Percentiles rank a stretch among this genome's conserved stretches.
These are phyloP conservation scores for Lamellibrachia luymesi DNA, from an alignment of 1,140 invertebrate species.

Conservation along the genomic window DNA sequence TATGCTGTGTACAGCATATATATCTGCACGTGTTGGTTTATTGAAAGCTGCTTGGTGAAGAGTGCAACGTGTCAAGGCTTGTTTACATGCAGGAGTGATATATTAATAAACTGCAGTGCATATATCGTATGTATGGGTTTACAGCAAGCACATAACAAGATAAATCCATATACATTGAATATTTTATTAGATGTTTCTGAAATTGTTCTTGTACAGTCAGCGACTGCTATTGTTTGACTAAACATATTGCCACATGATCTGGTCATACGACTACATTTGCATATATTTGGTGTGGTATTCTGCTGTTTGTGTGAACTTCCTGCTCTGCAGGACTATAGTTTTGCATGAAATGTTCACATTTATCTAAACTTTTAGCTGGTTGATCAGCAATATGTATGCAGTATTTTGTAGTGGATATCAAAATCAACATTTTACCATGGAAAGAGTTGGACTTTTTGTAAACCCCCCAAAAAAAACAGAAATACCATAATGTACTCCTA, in stretches of 20 bases:
- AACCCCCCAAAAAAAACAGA: not conserved
- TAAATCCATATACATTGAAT: not conserved
- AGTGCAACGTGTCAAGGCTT: too few species aligned
- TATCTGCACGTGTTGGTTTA: not conserved
- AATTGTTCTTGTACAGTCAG: not conserved
- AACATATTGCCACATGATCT: too few species aligned
- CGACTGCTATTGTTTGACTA: too few species aligned
- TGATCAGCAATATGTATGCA: not conserved
- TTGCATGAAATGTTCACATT: too few species aligned
- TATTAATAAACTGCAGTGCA: too few species aligned
- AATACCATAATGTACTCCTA: not conserved
- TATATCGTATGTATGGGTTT: not conserved
- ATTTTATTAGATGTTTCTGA: conserved; percentile 5
- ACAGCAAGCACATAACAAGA: not conserved
- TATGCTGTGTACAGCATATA: not conserved
- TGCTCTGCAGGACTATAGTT: too few species aligned
- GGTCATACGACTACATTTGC: too few species aligned
- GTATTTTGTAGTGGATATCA: not conserved
- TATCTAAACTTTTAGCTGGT: too few species aligned
- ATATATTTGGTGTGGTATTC: too few species aligned
- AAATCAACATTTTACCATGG: not conserved
- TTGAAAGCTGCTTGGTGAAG: too few species aligned
- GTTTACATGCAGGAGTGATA: too few species aligned
- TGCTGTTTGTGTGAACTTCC: too few species aligned
- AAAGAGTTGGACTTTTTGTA: not conserved